phyloP scores from a whole-genome alignment of 2,113 vertebrate genomes.

The Prochilodus magdalenae region DNA sequence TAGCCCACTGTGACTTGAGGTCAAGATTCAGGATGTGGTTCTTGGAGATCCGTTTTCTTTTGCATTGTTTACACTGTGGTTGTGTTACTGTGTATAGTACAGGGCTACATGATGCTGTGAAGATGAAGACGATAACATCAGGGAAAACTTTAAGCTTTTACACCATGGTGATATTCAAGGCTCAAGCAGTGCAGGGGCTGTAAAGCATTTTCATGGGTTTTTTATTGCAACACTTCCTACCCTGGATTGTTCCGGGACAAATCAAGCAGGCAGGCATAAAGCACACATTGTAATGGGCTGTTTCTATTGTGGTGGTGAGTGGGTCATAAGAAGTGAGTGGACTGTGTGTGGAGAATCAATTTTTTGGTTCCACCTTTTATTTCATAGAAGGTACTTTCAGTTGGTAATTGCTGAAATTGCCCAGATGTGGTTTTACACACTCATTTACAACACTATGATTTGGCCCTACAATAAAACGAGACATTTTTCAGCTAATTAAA shows the following conservation, averaged over 20 bases:
- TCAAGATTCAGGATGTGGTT: slow-evolving; percentile 43
- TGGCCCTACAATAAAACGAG: no score
- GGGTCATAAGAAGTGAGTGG: no score
- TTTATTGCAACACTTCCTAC: slow-evolving; percentile 25
- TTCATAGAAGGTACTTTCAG: no score
- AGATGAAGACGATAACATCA: neutral
- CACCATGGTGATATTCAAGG: slow-evolving; percentile 2
- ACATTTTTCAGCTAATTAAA: no score
- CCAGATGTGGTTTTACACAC: no score
- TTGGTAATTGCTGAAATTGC: no score
- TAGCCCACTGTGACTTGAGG: neutral
- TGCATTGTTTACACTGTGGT: slow-evolving; percentile 16
- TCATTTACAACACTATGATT: no score
- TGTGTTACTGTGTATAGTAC: neutral
- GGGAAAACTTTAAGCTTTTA: neutral
- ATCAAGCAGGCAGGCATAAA: slow-evolving; percentile 12
- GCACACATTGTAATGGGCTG: neutral
- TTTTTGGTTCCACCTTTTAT: no score
- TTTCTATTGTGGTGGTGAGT: neutral
- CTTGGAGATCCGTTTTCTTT: slow-evolving; percentile 20
- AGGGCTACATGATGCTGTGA: neutral
- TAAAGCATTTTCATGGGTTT: slow-evolving; percentile 11
- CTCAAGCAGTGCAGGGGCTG: neutral
- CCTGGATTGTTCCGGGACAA: slow-evolving; percentile 25
- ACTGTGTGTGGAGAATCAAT: no score